phyloP scores from a whole-genome alignment of 2,113 vertebrate species.

The Bolborhynchus lineola region DNA sequence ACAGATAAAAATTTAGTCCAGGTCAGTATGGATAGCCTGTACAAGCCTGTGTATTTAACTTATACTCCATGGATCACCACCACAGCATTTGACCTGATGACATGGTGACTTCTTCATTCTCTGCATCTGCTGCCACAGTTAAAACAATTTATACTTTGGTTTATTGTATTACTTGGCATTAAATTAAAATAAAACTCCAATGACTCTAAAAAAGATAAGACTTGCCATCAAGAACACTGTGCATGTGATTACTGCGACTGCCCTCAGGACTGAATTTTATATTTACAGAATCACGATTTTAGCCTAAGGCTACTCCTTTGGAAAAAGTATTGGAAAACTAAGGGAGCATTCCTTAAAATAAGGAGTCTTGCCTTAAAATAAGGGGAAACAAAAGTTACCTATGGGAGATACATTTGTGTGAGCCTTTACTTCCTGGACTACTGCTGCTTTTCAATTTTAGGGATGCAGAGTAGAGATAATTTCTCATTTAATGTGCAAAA shows the following conservation, averaged over 20 bases:
- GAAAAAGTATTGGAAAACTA: not conserved
- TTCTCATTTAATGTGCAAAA: not conserved
- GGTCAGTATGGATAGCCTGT: not conserved
- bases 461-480: not conserved
- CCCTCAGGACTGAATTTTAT: not conserved
- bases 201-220: not conserved
- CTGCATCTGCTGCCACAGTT: not conserved
- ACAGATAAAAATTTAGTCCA: not conserved
- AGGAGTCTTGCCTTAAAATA: not conserved
- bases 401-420: not conserved
- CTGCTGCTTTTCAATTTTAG: not conserved
- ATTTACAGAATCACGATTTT: not conserved
- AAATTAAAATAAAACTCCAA: not conserved
- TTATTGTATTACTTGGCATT: not conserved
- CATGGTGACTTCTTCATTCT: not conserved
- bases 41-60: not conserved
- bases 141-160: not conserved
- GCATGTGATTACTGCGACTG: not conserved
- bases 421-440: not conserved
- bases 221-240: not conserved
- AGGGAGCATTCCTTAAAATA: not conserved
- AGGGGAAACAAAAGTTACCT: accelerated
- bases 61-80: not conserved
- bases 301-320: not conserved
- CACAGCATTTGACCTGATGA: not conserved